Evolutionary conservation across 2,113 vertebrate genomes (phyloP).

Genomic region (Rhinolophus ferrumequinum): DNA sequence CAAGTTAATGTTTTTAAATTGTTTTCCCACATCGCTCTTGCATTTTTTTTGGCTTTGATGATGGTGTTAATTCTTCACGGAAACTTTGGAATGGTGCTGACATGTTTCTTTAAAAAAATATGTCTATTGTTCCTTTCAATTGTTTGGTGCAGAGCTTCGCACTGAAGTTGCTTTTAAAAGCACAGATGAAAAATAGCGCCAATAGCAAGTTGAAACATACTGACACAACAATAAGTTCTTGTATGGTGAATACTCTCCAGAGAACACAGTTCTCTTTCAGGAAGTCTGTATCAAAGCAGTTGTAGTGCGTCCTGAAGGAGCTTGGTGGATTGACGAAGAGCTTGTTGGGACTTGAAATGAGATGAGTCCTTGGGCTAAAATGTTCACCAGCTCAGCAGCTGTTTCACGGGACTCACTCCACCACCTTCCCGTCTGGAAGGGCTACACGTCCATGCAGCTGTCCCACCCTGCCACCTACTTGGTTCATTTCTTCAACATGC

Average conservation of each 20-base stretch:
- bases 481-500: too few species aligned
- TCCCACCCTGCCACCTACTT: accelerated
- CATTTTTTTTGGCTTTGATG: not conserved
- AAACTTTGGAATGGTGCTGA: not conserved
- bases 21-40: too few species aligned
- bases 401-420: accelerated
- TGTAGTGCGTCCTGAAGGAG: accelerated
- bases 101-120: not conserved
- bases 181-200: not conserved
- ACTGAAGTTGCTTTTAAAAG: not conserved
- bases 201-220: not conserved
- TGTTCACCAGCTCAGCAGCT: too few species aligned
- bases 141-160: not conserved
- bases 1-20: not conserved
- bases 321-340: too few species aligned
- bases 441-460: accelerated
- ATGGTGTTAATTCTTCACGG: not conserved
- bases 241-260: not conserved
- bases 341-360: not conserved
- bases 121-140: not conserved
- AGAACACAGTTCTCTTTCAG: not conserved
- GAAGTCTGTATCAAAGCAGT: not conserved
- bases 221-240: not conserved
- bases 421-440: accelerated
- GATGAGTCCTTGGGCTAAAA: too few species aligned